phyloP scores from a whole-genome alignment of 2,797 vertebrate species.

The Rhabdomys pumilio region DNA sequence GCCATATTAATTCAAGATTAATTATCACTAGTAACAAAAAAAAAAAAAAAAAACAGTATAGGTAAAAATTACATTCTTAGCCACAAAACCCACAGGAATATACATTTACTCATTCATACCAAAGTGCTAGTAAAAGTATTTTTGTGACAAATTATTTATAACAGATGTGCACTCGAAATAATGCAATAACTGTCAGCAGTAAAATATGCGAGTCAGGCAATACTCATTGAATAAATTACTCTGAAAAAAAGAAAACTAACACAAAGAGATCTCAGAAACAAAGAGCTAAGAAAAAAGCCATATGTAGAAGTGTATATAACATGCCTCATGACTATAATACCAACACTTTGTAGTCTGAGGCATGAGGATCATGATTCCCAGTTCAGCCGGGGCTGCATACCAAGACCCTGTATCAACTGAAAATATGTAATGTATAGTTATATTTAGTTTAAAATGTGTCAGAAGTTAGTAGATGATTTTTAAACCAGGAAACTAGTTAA shows the following conservation, averaged over 20 bases:
- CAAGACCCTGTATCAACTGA: not conserved
- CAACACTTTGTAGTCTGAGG: not conserved
- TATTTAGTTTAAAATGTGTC: not conserved
- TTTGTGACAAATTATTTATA: conserved; percentile 4
- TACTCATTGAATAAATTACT: not conserved
- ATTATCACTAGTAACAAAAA: not conserved
- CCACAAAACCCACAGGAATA: not conserved
- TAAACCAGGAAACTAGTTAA: not conserved
- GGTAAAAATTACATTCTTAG: not conserved
- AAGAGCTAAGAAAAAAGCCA: not conserved
- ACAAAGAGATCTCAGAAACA: not conserved
- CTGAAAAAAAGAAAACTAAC: not conserved
- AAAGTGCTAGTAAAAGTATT: not conserved
- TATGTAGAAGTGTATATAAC: not conserved
- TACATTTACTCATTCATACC: not conserved
- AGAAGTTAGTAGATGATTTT: not conserved
- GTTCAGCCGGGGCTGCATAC: not conserved
- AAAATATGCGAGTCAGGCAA: not conserved
- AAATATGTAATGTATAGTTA: not conserved
- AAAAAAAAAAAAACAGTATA: not conserved
- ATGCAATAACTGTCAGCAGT: not conserved
- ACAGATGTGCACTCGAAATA: not conserved
- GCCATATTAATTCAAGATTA: conserved; percentile 15
- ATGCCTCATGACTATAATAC: not conserved
- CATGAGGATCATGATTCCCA: not conserved